Conservation (phyloP, 2,113 vertebrate species). For the Anarrhichthys ocellatus region DNA sequence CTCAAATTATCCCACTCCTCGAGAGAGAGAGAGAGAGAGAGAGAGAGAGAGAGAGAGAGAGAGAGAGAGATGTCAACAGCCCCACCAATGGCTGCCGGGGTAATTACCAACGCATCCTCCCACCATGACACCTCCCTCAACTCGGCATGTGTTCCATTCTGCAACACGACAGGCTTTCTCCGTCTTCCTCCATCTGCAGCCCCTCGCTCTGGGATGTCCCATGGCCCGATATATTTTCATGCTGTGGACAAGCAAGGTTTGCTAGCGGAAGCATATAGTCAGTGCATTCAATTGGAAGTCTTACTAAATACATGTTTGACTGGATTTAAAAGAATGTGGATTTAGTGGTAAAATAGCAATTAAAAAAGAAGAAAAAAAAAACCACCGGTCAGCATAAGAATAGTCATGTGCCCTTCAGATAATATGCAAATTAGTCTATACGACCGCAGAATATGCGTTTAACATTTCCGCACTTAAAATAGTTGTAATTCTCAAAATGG, state of each 20-base stretch:
- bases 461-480: neutral
- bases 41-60: too few species aligned
- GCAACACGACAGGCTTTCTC: constrained; percentile 30
- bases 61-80: constrained; percentile 77
- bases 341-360: neutral
- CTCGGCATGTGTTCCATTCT: constrained; percentile 9
- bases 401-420: constrained; percentile 12
- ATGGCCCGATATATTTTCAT: neutral
- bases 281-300: neutral
- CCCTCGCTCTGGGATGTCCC: constrained; percentile 22
- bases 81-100: constrained; percentile 60
- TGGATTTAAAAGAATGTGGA: neutral
- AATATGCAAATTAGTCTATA: constrained; percentile 25
- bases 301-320: neutral
- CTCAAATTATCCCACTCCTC: constrained; percentile 72
- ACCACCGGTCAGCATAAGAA: neutral
- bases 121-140: constrained; percentile 35
- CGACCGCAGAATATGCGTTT: constrained; percentile 11
- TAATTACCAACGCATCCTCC: constrained; percentile 54
- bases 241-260: neutral
- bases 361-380: neutral
- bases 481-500: too few species aligned
- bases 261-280: neutral
- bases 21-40: constrained; percentile 76
- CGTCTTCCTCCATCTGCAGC: constrained; percentile 15